These are phyloP conservation scores for Oegoconia quadripuncta DNA, from an alignment of 2,888 invertebrate species.

Conservation along the genomic window DNA sequence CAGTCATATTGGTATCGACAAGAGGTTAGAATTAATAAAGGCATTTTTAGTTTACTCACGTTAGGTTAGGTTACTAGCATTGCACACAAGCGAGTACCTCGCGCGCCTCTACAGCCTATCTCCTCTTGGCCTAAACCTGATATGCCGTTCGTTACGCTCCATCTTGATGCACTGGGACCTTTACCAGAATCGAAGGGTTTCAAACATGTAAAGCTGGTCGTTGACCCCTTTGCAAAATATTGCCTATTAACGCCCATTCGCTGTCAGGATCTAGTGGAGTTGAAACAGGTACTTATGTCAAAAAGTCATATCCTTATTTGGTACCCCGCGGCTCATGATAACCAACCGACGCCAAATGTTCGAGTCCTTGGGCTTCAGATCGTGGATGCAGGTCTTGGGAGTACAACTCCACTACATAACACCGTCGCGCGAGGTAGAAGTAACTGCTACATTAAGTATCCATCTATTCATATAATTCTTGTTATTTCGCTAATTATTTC, in stretches of 20 bases:
- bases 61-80: neutral
- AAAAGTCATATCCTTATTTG: neutral
- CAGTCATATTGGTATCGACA: neutral
- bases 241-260: neutral
- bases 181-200: neutral
- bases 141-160: neutral
- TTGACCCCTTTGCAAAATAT: neutral
- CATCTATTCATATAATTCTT: too few relatives aligned
- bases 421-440: too few relatives aligned
- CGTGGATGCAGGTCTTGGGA: neutral
- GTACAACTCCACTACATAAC: slow-evolving; percentile 1
- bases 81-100: too few relatives aligned
- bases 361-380: neutral
- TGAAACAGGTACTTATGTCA: neutral
- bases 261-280: neutral
- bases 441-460: too few relatives aligned
- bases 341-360: neutral
- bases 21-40: neutral
- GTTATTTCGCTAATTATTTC: too few relatives aligned
- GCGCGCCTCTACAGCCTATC: neutral
- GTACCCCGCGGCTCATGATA: neutral
- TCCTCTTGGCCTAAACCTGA: too few relatives aligned
- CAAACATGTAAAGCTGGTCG: neutral
- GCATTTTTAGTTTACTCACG: neutral
- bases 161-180: too few relatives aligned